phyloP scores from a whole-genome alignment of 2,888 invertebrate species.

The Cryptocephalus primarius region DNA sequence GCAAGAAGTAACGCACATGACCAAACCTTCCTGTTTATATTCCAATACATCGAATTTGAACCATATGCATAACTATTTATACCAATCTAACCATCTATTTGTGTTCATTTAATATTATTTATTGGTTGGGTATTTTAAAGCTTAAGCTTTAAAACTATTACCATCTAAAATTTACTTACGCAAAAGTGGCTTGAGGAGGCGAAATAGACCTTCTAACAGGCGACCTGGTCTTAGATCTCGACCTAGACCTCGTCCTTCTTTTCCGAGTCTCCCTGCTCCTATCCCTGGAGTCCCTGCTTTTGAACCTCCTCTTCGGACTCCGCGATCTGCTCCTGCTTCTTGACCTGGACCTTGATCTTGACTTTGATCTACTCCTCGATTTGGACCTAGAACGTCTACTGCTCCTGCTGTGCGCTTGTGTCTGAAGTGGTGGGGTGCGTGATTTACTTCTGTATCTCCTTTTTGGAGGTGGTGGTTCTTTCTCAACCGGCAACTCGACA shows the following conservation, averaged over 20 bases:
- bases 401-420: background rate
- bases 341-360: constrained; percentile 10
- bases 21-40: no score
- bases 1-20: no score
- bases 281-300: constrained; percentile 18
- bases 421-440: constrained; percentile 31
- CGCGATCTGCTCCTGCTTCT: constrained; percentile 41
- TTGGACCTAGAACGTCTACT: background rate
- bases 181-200: constrained; percentile 36
- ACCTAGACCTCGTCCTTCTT: constrained; percentile 36
- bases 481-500: constrained; percentile 56
- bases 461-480: constrained; percentile 61
- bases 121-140: no score
- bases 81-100: no score
- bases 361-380: background rate
- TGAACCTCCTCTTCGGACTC: constrained; percentile 34
- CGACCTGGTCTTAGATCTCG: constrained; percentile 32
- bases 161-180: constrained; percentile 14
- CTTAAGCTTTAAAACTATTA: no score
- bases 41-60: no score
- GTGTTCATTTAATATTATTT: no score
- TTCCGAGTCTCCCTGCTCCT: constrained; percentile 24
- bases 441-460: constrained; percentile 63
- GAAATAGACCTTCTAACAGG: constrained; percentile 29
- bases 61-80: no score